These are phyloP conservation scores for Cephonodes hylas DNA, from an alignment of 2,888 invertebrate species.

Conservation along the genomic window DNA sequence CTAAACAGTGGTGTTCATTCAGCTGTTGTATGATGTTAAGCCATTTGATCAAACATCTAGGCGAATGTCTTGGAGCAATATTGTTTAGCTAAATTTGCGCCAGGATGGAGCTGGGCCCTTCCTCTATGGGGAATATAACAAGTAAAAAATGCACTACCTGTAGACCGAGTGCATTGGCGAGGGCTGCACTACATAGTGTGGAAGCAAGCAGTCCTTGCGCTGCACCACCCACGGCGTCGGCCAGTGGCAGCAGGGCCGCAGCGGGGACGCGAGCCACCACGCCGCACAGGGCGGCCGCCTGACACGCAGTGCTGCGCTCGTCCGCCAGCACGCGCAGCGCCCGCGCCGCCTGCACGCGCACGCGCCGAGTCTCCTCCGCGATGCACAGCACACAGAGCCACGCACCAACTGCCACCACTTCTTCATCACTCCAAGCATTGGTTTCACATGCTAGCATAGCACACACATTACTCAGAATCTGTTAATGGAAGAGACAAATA, in stretches of 20 bases:
- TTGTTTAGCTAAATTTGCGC: no score
- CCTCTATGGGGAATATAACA: no score
- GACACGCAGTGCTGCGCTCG: slow-evolving; percentile 14
- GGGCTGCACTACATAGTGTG: slow-evolving; percentile 27
- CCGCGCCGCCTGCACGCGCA: slow-evolving; percentile 19
- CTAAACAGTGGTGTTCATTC: no score
- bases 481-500: no score
- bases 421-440: slow-evolving; percentile 20
- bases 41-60: no score
- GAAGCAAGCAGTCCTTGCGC: slow-evolving; percentile 18
- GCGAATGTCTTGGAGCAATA: no score
- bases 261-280: slow-evolving; percentile 13
- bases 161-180: not conserved
- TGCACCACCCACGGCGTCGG: slow-evolving; percentile 15
- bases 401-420: slow-evolving; percentile 18
- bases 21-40: no score
- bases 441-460: not conserved
- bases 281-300: slow-evolving; percentile 20
- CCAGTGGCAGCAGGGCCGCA: slow-evolving; percentile 7
- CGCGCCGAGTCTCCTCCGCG: slow-evolving; percentile 20
- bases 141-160: not conserved
- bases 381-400: slow-evolving; percentile 17
- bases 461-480: not conserved
- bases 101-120: no score
- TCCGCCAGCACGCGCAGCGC: slow-evolving; percentile 19